Percentiles rank a stretch among this genome's conserved stretches.
Conservation (phyloP, 2,113 vertebrate genomes). For the Coptodon rendalli region DNA sequence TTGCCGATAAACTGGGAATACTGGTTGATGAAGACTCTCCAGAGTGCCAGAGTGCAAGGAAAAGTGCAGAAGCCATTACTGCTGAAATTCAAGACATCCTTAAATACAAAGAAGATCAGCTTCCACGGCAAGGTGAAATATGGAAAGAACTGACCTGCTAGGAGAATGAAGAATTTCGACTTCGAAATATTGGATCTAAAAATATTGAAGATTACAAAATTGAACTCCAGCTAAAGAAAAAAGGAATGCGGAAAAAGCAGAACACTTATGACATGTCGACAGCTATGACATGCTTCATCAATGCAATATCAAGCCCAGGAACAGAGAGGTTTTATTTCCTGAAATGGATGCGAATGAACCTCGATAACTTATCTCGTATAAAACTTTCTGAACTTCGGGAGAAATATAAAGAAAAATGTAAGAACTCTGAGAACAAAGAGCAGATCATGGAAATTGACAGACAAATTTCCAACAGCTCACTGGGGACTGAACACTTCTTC, state of each 20-base stretch:
- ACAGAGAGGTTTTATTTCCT: constrained; percentile 54
- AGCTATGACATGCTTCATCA: constrained; percentile 53
- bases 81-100: constrained; percentile 7
- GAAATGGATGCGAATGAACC: constrained; percentile 65
- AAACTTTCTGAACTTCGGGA: constrained; percentile 29
- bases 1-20: constrained; percentile 47
- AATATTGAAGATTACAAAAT: constrained; percentile 48
- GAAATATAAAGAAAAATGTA: constrained; percentile 36
- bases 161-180: constrained; percentile 62
- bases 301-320: constrained; percentile 10
- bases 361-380: constrained; percentile 38
- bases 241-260: constrained; percentile 22
- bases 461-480: constrained; percentile 56
- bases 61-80: constrained; percentile 41
- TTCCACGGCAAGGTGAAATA: constrained; percentile 52
- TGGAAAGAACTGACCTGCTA: constrained; percentile 55
- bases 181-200: constrained; percentile 28
- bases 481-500: constrained; percentile 77
- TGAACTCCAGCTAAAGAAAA: constrained; percentile 22
- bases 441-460: constrained; percentile 47
- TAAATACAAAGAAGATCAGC: constrained; percentile 48
- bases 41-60: constrained; percentile 41
- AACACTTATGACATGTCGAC: constrained; percentile 1
- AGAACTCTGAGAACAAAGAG: constrained; percentile 31
- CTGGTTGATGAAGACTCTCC: constrained; percentile 51